These are phyloP conservation scores for Catocala sponsa DNA, from an alignment of 2,888 invertebrate species.

Conservation along the genomic window DNA sequence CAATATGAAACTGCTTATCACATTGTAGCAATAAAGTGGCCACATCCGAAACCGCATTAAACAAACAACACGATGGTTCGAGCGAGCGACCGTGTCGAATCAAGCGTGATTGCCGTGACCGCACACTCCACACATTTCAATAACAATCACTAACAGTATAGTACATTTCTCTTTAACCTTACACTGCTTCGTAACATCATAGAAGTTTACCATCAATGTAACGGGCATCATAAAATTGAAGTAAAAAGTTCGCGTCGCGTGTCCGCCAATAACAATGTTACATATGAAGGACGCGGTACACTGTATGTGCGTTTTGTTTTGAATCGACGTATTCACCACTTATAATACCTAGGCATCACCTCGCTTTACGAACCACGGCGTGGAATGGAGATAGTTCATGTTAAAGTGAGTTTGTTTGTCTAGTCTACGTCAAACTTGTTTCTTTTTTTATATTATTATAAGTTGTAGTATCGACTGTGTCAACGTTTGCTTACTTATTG, in stretches of 20 bases:
- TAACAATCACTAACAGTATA: constrained; percentile 28
- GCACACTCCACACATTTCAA: constrained; percentile 37
- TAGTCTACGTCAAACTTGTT: constrained; percentile 25
- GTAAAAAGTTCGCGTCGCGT: constrained; percentile 25
- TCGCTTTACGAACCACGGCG: constrained; percentile 29
- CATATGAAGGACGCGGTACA: constrained; percentile 51
- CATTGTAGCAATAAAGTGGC: constrained; percentile 43
- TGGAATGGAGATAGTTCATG: constrained; percentile 46
- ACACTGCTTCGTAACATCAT: constrained; percentile 20
- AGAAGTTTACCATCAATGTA: constrained; percentile 30
- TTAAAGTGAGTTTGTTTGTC: constrained; percentile 37
- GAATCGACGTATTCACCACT: constrained; percentile 45
- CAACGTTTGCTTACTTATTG: constrained; percentile 39
- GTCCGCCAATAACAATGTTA: constrained; percentile 49
- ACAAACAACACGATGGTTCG: constrained; percentile 35
- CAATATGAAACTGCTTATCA: constrained; percentile 44
- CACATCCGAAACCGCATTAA: constrained; percentile 50
- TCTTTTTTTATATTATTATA: constrained; percentile 21
- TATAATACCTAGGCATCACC: constrained; percentile 27
- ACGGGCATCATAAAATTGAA: constrained; percentile 23
- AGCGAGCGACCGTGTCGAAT: constrained; percentile 51
- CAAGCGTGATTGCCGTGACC: constrained; percentile 49
- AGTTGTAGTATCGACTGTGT: constrained; percentile 27
- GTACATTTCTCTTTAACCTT: constrained; percentile 43
- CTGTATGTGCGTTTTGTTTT: constrained; percentile 47